Percentiles rank a stretch among this genome's conserved stretches.
These are phyloP conservation scores for Acipenser transmontanus DNA, from an alignment of 2,797 vertebrate species.

Conservation along the genomic window DNA sequence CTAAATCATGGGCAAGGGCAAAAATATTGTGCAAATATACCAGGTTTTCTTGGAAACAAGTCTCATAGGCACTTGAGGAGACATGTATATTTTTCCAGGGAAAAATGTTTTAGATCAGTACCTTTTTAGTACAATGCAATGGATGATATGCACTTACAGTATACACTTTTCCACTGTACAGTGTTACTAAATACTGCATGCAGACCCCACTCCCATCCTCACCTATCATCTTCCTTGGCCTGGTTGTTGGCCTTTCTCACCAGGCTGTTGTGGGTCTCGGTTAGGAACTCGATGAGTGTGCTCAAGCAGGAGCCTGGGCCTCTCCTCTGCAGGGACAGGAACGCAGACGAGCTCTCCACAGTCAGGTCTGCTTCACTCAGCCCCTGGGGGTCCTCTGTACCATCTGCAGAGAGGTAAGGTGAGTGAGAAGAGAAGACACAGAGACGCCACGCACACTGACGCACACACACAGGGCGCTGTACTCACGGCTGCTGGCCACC, in stretches of 20 bases:
- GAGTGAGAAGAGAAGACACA: neutral
- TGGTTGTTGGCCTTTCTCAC: slow-evolving; percentile 40
- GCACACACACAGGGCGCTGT: neutral
- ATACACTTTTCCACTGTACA: no score
- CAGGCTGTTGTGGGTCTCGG: slow-evolving; percentile 55
- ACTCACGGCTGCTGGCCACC: slow-evolving; percentile 50
- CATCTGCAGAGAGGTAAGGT: slow-evolving; percentile 21
- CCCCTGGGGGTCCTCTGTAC: slow-evolving; percentile 30
- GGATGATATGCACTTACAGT: no score
- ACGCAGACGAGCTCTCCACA: slow-evolving; percentile 43
- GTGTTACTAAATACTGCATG: no score
- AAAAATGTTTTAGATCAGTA: no score
- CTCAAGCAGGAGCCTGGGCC: slow-evolving; percentile 57
- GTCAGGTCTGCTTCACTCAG: slow-evolving; percentile 45
- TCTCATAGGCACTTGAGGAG: no score
- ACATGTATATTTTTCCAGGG: no score
- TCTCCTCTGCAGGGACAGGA: slow-evolving; percentile 38
- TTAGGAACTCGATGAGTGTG: slow-evolving; percentile 47
- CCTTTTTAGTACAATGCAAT: no score
- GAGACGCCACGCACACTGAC: neutral
- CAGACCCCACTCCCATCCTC: neutral
- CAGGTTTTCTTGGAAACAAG: no score
- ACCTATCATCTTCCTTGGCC: slow-evolving; percentile 46
- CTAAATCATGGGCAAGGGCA: neutral
- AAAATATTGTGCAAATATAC: no score